A percentile compares a stretch with the other conserved stretches of the same genome.
These are phyloP conservation scores for Plebejus argus DNA, from an alignment of 2,888 invertebrate species.

Conservation along the genomic window DNA sequence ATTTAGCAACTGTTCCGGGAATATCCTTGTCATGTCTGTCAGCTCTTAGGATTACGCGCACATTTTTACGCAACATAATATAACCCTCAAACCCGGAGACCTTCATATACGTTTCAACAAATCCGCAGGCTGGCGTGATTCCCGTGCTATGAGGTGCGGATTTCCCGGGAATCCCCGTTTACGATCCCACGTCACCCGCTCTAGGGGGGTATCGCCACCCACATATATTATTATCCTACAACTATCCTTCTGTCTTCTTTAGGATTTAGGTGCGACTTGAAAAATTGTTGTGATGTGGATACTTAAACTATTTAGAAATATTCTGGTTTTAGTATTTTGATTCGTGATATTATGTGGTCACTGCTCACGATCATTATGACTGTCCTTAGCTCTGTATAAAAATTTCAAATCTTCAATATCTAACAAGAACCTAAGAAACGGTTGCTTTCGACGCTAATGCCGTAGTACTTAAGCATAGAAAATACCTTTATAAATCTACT, in stretches of 20 bases:
- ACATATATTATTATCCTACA: slow-evolving; percentile 11
- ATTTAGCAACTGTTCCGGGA: background rate
- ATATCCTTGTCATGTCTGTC: slow-evolving; percentile 1
- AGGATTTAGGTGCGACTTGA: background rate
- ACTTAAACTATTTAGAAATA: background rate
- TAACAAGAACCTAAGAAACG: too few species aligned
- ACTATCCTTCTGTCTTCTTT: background rate
- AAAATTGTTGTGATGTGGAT: background rate
- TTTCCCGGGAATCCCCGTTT: slow-evolving; percentile 73
- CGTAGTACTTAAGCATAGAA: too few species aligned
- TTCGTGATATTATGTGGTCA: too few species aligned
- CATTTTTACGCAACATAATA: slow-evolving; percentile 16
- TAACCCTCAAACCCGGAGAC: slow-evolving; percentile 16
- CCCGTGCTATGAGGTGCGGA: slow-evolving; percentile 72
- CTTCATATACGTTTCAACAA: slow-evolving; percentile 47
- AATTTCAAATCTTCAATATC: too few species aligned
- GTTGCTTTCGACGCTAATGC: too few species aligned
- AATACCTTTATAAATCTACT: too few species aligned
- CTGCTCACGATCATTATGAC: too few species aligned
- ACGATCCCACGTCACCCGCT: slow-evolving; percentile 54
- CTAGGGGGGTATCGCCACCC: slow-evolving; percentile 33
- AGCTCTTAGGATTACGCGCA: background rate
- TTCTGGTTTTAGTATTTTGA: too few species aligned
- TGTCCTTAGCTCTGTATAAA: too few species aligned
- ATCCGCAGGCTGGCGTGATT: slow-evolving; percentile 61